Conservation (phyloP, 2,888 invertebrate species). For the Callyntrura sp. region DNA sequence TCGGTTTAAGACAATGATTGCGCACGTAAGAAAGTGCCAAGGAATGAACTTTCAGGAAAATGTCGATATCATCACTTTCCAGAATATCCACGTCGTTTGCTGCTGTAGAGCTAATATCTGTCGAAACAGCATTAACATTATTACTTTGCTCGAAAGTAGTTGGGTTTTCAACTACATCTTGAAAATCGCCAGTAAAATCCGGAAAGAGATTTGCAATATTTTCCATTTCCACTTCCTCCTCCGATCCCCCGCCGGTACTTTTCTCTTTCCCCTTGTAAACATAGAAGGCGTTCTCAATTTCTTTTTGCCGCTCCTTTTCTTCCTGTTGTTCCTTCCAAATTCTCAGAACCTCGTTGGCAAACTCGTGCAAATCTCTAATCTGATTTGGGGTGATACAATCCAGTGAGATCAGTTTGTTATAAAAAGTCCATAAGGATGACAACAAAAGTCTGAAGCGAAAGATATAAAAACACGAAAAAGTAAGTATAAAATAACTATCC, state of each 20-base stretch:
- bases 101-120: constrained; percentile 32
- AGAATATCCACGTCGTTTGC: constrained; percentile 60
- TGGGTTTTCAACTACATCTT: constrained; percentile 67
- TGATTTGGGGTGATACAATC: constrained; percentile 84
- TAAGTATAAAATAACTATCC: constrained; percentile 15
- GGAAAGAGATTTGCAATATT: constrained; percentile 82
- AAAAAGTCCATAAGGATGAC: constrained; percentile 90
- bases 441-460: constrained; percentile 88
- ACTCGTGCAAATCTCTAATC: constrained; percentile 86
- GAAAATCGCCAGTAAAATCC: constrained; percentile 80
- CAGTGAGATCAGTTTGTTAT: constrained; percentile 88
- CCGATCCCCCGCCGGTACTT: constrained; percentile 75
- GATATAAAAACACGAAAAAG: constrained; percentile 48
- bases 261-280: constrained; percentile 81
- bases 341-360: constrained; percentile 88
- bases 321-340: constrained; percentile 92
- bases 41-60: constrained; percentile 76
- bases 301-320: constrained; percentile 88
- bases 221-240: constrained; percentile 82
- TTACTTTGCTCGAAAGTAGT: constrained; percentile 13
- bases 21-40: constrained; percentile 66
- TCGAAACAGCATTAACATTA: not conserved
- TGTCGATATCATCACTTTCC: constrained; percentile 77
- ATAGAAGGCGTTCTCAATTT: constrained; percentile 88
- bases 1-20: constrained; percentile 75